Evolutionary conservation across 35 echinoderm and acorn worm species (phyloP).

Genomic region (Holothuria glaberrima): DNA sequence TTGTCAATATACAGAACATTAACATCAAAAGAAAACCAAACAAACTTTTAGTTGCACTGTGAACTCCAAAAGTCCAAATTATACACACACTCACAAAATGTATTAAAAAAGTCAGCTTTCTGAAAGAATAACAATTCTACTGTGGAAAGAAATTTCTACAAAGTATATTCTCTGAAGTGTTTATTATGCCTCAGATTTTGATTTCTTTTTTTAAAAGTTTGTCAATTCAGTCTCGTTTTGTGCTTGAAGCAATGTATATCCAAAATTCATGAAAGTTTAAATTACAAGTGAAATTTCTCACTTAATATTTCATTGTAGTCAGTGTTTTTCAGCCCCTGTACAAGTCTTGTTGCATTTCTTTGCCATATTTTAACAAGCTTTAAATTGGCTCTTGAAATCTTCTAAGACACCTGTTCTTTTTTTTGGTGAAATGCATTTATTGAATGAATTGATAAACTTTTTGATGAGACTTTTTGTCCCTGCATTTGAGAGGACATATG

Average conservation of each 20-base stretch:
- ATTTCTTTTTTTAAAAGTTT: too few relatives aligned
- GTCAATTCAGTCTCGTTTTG: too few relatives aligned
- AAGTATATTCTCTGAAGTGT: too few relatives aligned
- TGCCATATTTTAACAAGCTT: too few relatives aligned
- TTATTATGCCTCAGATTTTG: too few relatives aligned
- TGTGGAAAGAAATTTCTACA: too few relatives aligned
- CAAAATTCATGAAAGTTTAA: too few relatives aligned
- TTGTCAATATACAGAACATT: constrained; percentile 47
- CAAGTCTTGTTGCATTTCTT: neutral
- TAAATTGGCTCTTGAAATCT: too few relatives aligned
- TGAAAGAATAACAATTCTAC: constrained; percentile 30
- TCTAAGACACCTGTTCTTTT: neutral
- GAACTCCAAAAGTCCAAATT: constrained; percentile 1
- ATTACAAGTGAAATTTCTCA: neutral
- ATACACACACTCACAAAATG: neutral
- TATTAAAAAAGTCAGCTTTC: constrained; percentile 13
- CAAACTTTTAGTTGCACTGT: constrained; percentile 32
- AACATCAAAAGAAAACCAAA: constrained; percentile 11
- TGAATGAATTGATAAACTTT: neutral
- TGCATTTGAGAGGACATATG: neutral
- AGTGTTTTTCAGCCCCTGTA: neutral
- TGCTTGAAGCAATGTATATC: too few relatives aligned
- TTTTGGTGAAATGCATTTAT: neutral
- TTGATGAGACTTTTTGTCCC: neutral
- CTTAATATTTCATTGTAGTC: neutral